Conservation (phyloP, 1,140 invertebrate genomes). For the Drosophila watanabei region DNA sequence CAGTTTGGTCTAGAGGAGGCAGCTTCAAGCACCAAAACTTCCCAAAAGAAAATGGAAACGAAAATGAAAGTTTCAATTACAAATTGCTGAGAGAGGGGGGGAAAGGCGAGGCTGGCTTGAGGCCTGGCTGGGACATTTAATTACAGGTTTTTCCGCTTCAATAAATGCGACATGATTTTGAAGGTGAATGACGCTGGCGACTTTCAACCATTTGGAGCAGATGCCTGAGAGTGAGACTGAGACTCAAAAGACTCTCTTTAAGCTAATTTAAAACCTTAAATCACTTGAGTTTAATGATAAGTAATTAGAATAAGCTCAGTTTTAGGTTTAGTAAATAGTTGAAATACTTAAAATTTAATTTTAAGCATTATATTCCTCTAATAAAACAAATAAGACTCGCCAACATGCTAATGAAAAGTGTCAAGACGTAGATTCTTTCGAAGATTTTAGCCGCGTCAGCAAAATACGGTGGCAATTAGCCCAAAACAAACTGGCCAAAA, state of each 20-base stretch:
- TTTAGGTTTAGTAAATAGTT: not conserved
- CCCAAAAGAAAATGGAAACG: constrained; percentile 48
- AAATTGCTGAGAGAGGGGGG: too few species aligned
- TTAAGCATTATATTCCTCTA: not conserved
- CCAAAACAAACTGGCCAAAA: constrained; percentile 16
- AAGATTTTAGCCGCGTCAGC: not conserved
- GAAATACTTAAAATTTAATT: not conserved
- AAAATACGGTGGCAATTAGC: constrained; percentile 27
- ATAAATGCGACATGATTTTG: constrained; percentile 56
- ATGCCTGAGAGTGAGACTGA: not conserved
- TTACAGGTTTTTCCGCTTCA: constrained; percentile 77
- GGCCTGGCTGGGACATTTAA: constrained; percentile 56
- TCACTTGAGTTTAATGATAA: too few species aligned
- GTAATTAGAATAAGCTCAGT: not conserved
- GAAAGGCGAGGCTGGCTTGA: constrained; percentile 21
- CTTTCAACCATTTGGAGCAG: constrained; percentile 11
- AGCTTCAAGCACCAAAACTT: not conserved
- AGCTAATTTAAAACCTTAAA: too few species aligned
- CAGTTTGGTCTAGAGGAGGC: constrained; percentile 8
- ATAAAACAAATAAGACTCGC: not conserved
- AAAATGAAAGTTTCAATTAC: constrained; percentile 82
- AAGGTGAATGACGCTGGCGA: constrained; percentile 68
- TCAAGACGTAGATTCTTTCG: constrained; percentile 2
- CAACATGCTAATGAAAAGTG: constrained; percentile 39
- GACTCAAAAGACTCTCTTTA: too few species aligned